phyloP scores from a whole-genome alignment of 2,888 invertebrate species.

The Phalera bucephala region DNA sequence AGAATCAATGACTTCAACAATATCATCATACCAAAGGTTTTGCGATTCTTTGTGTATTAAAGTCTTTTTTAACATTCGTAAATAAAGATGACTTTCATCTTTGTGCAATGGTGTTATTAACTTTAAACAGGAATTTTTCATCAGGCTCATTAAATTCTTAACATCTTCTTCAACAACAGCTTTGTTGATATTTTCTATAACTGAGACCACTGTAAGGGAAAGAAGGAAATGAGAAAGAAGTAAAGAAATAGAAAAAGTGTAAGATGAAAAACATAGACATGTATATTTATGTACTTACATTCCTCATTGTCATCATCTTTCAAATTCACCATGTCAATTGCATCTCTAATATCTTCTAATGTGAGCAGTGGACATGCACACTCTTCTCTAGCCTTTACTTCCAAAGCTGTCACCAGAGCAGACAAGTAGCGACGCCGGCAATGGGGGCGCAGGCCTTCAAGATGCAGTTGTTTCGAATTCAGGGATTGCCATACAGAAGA shows the following conservation, averaged over 20 bases:
- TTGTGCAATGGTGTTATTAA: constrained; percentile 62
- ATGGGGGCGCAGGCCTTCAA: constrained; percentile 79
- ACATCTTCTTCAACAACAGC: constrained; percentile 81
- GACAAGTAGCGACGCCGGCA: constrained; percentile 81
- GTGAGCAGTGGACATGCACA: constrained; percentile 84
- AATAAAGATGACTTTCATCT: constrained; percentile 77
- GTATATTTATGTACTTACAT: constrained; percentile 51
- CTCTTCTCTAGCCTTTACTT: constrained; percentile 72
- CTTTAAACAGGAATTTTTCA: constrained; percentile 75
- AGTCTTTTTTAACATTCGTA: constrained; percentile 77
- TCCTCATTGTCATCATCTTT: constrained; percentile 84
- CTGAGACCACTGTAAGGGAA: constrained; percentile 80
- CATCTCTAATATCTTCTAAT: constrained; percentile 86
- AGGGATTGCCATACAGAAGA: constrained; percentile 81
- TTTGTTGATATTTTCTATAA: constrained; percentile 83
- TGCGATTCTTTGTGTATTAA: constrained; percentile 78
- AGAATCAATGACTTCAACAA: constrained; percentile 69
- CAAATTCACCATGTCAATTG: constrained; percentile 85
- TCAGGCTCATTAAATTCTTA: constrained; percentile 60
- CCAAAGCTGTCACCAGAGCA: constrained; percentile 68
- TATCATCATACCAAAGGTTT: constrained; percentile 84
- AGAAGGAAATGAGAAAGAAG: not conserved
- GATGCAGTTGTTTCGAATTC: constrained; percentile 69
- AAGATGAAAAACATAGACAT: not conserved
- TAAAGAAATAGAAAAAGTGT: constrained; percentile 2